Base-by-base conservation (phyloP, 2,113 vertebrate species). In the Cyanistes caeruleus region DNA sequence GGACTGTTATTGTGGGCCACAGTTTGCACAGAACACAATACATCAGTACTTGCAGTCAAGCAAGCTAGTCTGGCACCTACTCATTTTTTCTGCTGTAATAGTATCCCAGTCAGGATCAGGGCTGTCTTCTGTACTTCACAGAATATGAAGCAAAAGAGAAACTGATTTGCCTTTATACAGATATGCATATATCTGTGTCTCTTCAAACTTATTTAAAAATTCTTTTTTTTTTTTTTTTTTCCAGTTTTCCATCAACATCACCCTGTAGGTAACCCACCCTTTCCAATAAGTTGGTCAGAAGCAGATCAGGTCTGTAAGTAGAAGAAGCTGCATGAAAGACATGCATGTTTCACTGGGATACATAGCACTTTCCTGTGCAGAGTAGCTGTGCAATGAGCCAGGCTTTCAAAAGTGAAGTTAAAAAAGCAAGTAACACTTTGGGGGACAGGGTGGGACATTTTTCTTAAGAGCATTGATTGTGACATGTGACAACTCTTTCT, bases 111-210 rank as follows among this genome's bases (percentile, higher is more conserved):
- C 0, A 3, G 65, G 11, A 72, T 31, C 35, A 72, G 39, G 6
- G 16, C 43, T 89, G 27, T 60, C 48, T 58, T 92, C 72, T 33
- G 31, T 74, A 58, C 10, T 62, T 59, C 44, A 44, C 21, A 46
- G 43, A 84, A 60, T 15, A 43, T 21, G 64, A 84, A 91, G n/a
- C 15, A 73, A 93, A 85, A 85, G 41, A 83, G 14, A 56, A 75
- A 63, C 6, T 22, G 23, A 56, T 82, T 68, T 85, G 31, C 49
- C 33, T 68, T 79, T 88, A 56, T 63, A 58, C 8, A 60, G 37
- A 39, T 39, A 35, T 1, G 1, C 9, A 9, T 75, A 37, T 51
- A 91, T 49, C 27, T 69, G 21, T 8, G 28, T 49, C 28, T 69
- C 55, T 91, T 87, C 35, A 84, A 87, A 63, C 6, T 30, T 67